Conservation (phyloP, 2,797 vertebrate genomes). For the Nothura maculosa region DNA sequence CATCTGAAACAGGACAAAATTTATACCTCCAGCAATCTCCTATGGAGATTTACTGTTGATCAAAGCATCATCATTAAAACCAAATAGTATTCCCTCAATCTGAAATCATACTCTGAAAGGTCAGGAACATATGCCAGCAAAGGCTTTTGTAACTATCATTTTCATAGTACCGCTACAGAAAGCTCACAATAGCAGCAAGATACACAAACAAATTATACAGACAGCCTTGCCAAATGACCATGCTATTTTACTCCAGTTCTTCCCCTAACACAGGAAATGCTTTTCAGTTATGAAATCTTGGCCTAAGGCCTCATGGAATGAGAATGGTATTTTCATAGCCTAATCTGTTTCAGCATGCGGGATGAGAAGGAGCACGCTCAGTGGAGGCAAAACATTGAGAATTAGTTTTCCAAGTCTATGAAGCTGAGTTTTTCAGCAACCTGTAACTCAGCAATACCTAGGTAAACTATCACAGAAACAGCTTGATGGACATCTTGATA, state of each 20-base stretch:
- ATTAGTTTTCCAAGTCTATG: background rate
- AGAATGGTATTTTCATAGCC: background rate
- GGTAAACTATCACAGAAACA: background rate
- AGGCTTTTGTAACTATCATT: background rate
- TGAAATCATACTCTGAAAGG: background rate
- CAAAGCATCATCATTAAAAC: background rate
- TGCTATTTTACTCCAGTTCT: background rate
- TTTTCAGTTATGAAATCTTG: background rate
- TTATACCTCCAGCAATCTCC: background rate
- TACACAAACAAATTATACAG: background rate
- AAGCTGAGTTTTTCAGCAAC: background rate
- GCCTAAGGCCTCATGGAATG: background rate
- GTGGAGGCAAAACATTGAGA: background rate
- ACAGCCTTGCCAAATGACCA: background rate
- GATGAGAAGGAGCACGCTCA: background rate
- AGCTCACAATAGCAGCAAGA: background rate
- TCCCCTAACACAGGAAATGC: background rate
- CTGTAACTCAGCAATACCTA: background rate
- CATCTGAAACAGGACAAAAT: background rate
- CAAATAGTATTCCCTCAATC: background rate
- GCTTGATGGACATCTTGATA: background rate
- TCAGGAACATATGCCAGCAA: background rate
- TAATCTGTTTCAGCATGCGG: background rate
- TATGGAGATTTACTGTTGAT: background rate
- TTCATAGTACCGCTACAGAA: background rate